Percentiles rank a stretch among this genome's conserved stretches.
phyloP scores from a whole-genome alignment of 2,113 vertebrate species.

The Redunca redunca region DNA sequence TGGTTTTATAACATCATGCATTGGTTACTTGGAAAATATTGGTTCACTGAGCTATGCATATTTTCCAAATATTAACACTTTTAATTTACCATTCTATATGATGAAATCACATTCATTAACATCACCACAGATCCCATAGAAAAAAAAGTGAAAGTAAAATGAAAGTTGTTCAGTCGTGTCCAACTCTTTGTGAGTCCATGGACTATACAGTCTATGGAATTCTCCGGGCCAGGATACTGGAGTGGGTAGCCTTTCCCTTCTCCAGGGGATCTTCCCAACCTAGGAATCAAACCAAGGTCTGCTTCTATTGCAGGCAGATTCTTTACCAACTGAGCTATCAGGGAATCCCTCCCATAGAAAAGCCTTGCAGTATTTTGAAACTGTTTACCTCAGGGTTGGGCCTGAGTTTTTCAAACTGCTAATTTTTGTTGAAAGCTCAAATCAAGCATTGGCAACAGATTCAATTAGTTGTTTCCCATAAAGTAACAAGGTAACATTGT shows the following conservation, averaged over 20 bases:
- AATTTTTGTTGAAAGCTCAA: background rate
- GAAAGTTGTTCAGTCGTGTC: background rate
- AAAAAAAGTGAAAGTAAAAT: background rate
- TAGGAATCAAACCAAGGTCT: background rate
- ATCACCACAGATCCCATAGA: background rate
- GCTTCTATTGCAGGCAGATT: background rate
- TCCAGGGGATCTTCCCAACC: background rate
- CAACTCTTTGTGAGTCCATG: too few species aligned
- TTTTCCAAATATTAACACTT: background rate
- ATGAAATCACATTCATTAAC: background rate
- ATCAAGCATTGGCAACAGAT: background rate
- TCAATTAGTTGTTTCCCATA: background rate
- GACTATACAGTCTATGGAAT: background rate
- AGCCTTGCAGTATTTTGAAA: background rate
- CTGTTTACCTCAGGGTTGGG: background rate
- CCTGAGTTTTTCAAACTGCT: background rate
- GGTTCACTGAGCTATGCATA: background rate
- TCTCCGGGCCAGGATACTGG: background rate
- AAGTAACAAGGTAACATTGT: background rate
- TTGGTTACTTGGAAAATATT: background rate
- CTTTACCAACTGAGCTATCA: background rate
- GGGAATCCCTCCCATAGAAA: background rate
- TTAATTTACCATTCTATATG: background rate
- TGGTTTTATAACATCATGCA: background rate
- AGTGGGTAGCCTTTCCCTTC: background rate